Percentiles rank a stretch among this genome's conserved stretches.
Evolutionary conservation across 2,113 vertebrate genomes (phyloP).

Genomic region (Corvus moneduloides): DNA sequence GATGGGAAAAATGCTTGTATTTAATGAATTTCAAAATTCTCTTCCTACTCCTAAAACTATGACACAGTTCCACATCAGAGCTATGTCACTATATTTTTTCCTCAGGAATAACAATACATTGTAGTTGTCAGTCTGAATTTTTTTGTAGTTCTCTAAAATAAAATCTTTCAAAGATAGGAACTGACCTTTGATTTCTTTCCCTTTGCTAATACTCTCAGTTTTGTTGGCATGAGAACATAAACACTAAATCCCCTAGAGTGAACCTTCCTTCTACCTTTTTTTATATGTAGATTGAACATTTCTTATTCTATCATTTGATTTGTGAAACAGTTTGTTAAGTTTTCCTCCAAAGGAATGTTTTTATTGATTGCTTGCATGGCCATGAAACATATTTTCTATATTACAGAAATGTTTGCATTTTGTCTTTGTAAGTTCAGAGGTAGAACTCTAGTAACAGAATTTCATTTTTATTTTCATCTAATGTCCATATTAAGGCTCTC

Average conservation of each 20-base stretch:
- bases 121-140: not conserved
- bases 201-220: not conserved
- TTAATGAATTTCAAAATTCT: not conserved
- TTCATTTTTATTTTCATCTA: not conserved
- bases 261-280: not conserved
- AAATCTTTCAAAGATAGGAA: not conserved
- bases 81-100: not conserved
- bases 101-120: not conserved
- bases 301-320: not conserved
- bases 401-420: slow-evolving; percentile 31
- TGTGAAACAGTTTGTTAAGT: not conserved
- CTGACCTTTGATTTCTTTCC: slow-evolving; percentile 6
- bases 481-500: not conserved
- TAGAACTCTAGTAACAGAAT: not conserved
- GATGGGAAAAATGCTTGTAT: not conserved
- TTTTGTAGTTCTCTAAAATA: not conserved
- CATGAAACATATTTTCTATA: not conserved
- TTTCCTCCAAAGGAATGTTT: not conserved
- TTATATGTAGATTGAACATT: not conserved
- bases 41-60: not conserved
- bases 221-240: slow-evolving; percentile 15
- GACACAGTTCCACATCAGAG: not conserved
- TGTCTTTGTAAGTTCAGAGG: slow-evolving; percentile 6
- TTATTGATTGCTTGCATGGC: slow-evolving; percentile 16
- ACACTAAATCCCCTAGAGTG: not conserved